These are phyloP conservation scores for Caradrina kadenii DNA, from an alignment of 2,888 invertebrate species.

Conservation along the genomic window DNA sequence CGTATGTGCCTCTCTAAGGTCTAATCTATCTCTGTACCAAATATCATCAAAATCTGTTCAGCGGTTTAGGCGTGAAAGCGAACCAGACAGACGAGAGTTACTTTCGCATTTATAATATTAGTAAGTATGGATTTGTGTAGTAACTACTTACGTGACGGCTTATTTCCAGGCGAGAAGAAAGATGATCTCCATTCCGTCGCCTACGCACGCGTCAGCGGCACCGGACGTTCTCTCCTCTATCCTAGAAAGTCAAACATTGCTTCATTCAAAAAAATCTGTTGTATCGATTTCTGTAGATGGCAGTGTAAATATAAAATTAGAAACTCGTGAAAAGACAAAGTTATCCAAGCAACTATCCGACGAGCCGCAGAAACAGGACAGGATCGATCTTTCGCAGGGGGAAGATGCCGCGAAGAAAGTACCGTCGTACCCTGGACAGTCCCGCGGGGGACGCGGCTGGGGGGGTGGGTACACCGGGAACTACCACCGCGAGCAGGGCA, in stretches of 20 bases:
- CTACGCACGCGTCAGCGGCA: conserved; percentile 82
- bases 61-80: no score
- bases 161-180: conserved; percentile 86
- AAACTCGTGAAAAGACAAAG: conserved; percentile 53
- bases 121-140: background rate
- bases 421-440: conserved; percentile 92
- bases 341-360: conserved; percentile 29
- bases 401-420: conserved; percentile 84
- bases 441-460: conserved; percentile 87
- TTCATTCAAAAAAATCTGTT: conserved; percentile 92
- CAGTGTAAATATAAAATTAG: conserved; percentile 88
- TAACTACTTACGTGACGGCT: conserved; percentile 8
- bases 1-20: no score
- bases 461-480: conserved; percentile 81
- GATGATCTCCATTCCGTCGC: conserved; percentile 81
- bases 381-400: conserved; percentile 72
- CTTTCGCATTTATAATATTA: no score
- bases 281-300: conserved; percentile 92
- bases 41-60: no score
- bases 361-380: conserved; percentile 53
- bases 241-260: conserved; percentile 92
- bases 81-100: no score
- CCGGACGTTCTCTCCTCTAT: conserved; percentile 93
- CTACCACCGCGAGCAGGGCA: conserved; percentile 76
- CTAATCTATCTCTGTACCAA: no score